A percentile compares a stretch with the other conserved stretches of the same genome.
phyloP scores from a whole-genome alignment of 2,888 invertebrate species.

The Augiades crinisus region DNA sequence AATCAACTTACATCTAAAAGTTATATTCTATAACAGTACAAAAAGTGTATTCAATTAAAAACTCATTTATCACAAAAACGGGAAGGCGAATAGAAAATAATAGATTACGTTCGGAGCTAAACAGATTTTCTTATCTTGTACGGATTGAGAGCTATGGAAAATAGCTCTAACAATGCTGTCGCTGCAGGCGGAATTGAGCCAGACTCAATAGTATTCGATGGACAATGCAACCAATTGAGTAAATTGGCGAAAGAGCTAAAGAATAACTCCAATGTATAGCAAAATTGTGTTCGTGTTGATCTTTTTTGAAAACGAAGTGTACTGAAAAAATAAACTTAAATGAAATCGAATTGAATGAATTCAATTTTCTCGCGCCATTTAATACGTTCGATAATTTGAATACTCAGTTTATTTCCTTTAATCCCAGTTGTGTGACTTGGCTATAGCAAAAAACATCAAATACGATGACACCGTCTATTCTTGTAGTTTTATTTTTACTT shows the following conservation, averaged over 20 bases:
- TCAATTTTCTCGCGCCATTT: too few species aligned
- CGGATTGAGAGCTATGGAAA: slow-evolving; percentile 28
- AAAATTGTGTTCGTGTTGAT: slow-evolving; percentile 11
- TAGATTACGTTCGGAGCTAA: slow-evolving; percentile 6
- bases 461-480: too few species aligned
- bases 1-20: too few species aligned
- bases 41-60: slow-evolving; percentile 1
- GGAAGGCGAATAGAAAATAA: background rate
- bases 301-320: background rate
- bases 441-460: too few species aligned
- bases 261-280: slow-evolving; percentile 6
- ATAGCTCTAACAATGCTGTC: slow-evolving; percentile 43
- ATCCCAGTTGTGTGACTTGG: too few species aligned
- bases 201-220: slow-evolving; percentile 40
- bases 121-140: slow-evolving; percentile 27
- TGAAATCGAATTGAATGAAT: too few species aligned
- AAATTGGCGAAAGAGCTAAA: slow-evolving; percentile 37
- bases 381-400: too few species aligned
- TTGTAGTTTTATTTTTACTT: too few species aligned
- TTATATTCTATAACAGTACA: too few species aligned
- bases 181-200: slow-evolving; percentile 41
- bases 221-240: slow-evolving; percentile 42
- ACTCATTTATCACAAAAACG: background rate
- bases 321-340: background rate
- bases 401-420: too few species aligned